These are phyloP conservation scores for Harpalus rubripes DNA, from an alignment of 2,888 invertebrate genomes.

Conservation along the genomic window DNA sequence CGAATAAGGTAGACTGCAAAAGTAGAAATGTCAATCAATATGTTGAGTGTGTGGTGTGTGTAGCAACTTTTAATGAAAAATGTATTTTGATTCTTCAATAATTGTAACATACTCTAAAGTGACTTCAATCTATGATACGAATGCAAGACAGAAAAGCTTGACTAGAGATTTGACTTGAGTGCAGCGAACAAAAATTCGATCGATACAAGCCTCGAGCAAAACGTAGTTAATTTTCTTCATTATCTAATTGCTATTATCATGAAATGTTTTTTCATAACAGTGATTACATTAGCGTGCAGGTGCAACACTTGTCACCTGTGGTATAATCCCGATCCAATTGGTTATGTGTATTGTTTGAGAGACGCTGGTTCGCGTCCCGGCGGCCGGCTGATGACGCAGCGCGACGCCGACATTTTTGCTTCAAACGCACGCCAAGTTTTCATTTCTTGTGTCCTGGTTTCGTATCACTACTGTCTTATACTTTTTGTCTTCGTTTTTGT, in stretches of 20 bases:
- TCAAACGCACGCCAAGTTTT: slow-evolving; percentile 30
- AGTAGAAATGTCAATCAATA: too few species aligned
- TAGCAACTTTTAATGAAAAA: too few species aligned
- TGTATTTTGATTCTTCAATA: too few species aligned
- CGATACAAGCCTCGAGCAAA: too few species aligned
- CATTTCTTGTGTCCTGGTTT: slow-evolving; percentile 16
- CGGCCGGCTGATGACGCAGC: slow-evolving; percentile 22
- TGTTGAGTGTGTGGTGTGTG: too few species aligned
- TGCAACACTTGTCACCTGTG: slow-evolving; percentile 11
- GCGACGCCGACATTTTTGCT: slow-evolving; percentile 29
- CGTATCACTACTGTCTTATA: background rate
- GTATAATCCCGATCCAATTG: background rate
- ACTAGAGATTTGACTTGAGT: too few species aligned
- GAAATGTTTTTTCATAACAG: background rate
- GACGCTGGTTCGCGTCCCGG: slow-evolving; percentile 18
- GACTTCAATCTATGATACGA: too few species aligned
- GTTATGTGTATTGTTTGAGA: slow-evolving; percentile 1
- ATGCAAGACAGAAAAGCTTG: too few species aligned
- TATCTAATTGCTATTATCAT: background rate
- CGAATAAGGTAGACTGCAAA: too few species aligned
- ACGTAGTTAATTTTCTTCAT: too few species aligned
- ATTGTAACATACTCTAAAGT: too few species aligned
- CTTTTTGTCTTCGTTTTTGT: slow-evolving; percentile 18
- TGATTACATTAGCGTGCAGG: background rate
- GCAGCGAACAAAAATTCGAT: too few species aligned